Percentiles rank a stretch among this genome's conserved stretches.
Evolutionary conservation across 2,113 vertebrate species (phyloP).

Genomic region (Gymnocephalus cernua): DNA sequence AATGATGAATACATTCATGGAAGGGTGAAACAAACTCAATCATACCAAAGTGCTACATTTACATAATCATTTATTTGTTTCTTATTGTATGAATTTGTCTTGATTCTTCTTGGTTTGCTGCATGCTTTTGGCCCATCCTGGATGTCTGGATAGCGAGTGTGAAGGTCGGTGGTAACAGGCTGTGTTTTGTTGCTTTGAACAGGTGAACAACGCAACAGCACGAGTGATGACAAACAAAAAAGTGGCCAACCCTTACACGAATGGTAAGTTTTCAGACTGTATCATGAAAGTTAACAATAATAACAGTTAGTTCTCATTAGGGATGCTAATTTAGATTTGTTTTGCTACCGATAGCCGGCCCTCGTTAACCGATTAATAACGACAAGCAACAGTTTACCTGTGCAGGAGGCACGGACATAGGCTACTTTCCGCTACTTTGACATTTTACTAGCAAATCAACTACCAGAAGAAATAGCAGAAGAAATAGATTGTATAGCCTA

Average conservation of each 20-base stretch:
- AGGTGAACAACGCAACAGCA: conserved; percentile 83
- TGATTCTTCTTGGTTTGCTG: conserved; percentile 40
- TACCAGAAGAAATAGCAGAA: too few species aligned
- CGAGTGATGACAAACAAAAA: conserved; percentile 84
- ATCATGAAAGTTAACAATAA: fast-evolving
- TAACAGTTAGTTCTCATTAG: background rate
- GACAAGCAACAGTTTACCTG: too few species aligned
- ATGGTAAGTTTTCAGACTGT: conserved; percentile 57
- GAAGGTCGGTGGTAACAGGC: conserved; percentile 14
- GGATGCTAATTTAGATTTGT: too few species aligned
- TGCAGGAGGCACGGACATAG: too few species aligned
- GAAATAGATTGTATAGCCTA: too few species aligned
- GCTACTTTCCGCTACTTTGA: too few species aligned
- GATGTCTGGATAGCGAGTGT: background rate
- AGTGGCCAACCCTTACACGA: conserved; percentile 81
- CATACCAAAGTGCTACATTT: conserved; percentile 43
- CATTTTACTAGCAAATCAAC: too few species aligned
- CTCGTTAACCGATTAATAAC: too few species aligned
- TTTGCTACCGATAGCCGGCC: too few species aligned
- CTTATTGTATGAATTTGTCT: conserved; percentile 25
- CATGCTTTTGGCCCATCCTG: conserved; percentile 27
- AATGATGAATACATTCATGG: conserved; percentile 87
- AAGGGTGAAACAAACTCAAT: conserved; percentile 46
- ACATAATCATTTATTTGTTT: conserved; percentile 38
- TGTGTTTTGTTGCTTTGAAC: conserved; percentile 41